Evolutionary conservation across 2,888 invertebrate species (phyloP), one percentile per base, ranked within the genome.

Genomic region (Phalera bucephala): DNA sequence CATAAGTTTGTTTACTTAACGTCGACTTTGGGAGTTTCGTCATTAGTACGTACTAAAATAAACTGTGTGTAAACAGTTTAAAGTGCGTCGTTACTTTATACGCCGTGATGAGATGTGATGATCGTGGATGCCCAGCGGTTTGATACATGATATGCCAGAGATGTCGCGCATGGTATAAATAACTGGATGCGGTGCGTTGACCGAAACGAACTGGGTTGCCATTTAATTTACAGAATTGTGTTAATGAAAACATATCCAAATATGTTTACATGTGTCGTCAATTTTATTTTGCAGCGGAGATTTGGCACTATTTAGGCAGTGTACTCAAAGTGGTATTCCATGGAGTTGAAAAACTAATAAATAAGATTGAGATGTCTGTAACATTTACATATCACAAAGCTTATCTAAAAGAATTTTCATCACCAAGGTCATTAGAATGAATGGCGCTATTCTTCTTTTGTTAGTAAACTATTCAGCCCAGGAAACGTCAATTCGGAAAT

Each of bases 131-230:
- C 72, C 70, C 69, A 64, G 57, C 40, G 58, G 59, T 66, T 65
- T 75, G 77, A 77, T 72, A 73, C 72, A 74, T 56, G 76, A 76
- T 72, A 72, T 61, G 47, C 52, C 5, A 37, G 49, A 52, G 58
- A 66, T 69, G 67, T 68, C 69, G 65, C 67, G 40, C 47, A 33
- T 52, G 50, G 51, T 70, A 73, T 71, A 66, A 71, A 74, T 76
- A 76, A 68, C 59, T 47, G 39, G 25, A 25, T 25, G 19, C 46
- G 48, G 75, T 58, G 64, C 65, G 52, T 67, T 75, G 76, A 75
- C 74, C 75, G 67, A 53, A 30, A 52, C 43, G 36, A 25, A 12
- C 48, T 45, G 53, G 36, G 49, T 48, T 65, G 64, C 65, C 61
- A 58, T 64, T 54, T 52, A 45, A 53, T 52, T 53, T 55, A 45